phyloP scores from a whole-genome alignment of 2,888 invertebrate species.

The Pyrgus malvae region DNA sequence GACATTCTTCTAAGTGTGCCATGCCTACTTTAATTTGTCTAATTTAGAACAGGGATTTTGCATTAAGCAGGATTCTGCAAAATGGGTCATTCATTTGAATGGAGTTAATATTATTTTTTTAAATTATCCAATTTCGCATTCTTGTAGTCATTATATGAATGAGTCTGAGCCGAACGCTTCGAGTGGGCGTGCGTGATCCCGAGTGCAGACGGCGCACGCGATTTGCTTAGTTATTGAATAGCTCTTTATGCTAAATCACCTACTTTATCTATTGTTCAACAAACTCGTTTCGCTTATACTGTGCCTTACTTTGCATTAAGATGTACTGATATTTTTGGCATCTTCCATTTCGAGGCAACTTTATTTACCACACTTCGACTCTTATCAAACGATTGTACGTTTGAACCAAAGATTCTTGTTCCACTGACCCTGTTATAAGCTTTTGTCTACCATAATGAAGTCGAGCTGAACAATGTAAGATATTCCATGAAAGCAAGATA shows the following conservation, averaged over 20 bases:
- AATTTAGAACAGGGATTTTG: too few relatives aligned
- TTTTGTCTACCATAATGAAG: conserved; percentile 49
- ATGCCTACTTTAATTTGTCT: too few relatives aligned
- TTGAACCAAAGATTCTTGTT: conserved; percentile 46
- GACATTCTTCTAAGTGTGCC: too few relatives aligned
- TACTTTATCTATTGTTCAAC: conserved; percentile 20
- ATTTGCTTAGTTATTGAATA: conserved; percentile 39
- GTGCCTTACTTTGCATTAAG: background rate
- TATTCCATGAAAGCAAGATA: conserved; percentile 25
- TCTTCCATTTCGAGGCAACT: background rate
- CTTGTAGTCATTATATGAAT: conserved; percentile 53
- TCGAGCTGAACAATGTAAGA: conserved; percentile 24
- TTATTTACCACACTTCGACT: background rate
- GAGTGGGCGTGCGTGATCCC: conserved; percentile 50
- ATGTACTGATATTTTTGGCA: background rate
- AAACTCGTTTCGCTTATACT: conserved; percentile 11
- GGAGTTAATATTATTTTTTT: background rate
- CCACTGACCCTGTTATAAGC: conserved; percentile 56
- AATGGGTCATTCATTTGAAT: conserved; percentile 50
- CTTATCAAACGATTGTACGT: conserved; percentile 46
- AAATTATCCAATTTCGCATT: conserved; percentile 69
- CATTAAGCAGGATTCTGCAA: too few relatives aligned
- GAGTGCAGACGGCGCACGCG: conserved; percentile 52
- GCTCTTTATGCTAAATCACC: conserved; percentile 20
- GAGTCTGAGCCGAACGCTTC: conserved; percentile 43